These are phyloP conservation scores for Tenthredo scrophulariae DNA, from an alignment of 2,888 invertebrate species.

Conservation along the genomic window DNA sequence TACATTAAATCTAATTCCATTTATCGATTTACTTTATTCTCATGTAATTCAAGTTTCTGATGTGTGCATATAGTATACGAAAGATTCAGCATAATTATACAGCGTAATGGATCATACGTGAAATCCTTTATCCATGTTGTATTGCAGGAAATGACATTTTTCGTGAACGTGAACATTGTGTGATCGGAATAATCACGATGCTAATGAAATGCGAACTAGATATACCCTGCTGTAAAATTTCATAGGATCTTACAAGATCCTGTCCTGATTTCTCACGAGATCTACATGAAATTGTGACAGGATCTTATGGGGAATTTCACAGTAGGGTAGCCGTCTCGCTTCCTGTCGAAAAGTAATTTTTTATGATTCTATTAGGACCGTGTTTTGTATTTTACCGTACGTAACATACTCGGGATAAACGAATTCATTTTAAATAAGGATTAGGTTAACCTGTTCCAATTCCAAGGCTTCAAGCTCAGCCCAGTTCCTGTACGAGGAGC, in stretches of 20 bases:
- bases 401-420: not conserved
- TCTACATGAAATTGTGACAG: too few species aligned
- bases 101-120: not conserved
- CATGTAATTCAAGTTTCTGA: not conserved
- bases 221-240: not conserved
- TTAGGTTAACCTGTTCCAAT: slow-evolving; percentile 29
- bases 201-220: not conserved
- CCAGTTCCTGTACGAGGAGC: slow-evolving; percentile 5
- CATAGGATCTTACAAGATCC: too few species aligned
- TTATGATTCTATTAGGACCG: not conserved
- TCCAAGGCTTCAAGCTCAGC: slow-evolving; percentile 22
- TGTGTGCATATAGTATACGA: not conserved
- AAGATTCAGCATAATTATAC: not conserved
- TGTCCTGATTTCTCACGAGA: too few species aligned
- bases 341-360: not conserved
- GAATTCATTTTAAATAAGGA: slow-evolving; percentile 22
- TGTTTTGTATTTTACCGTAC: not conserved
- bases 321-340: not conserved
- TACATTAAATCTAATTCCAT: not conserved
- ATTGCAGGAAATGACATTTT: not conserved
- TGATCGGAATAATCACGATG: not conserved
- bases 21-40: not conserved
- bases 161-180: not conserved
- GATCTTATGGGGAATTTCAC: too few species aligned
- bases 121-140: not conserved